A percentile compares a stretch with the other conserved stretches of the same genome.
phyloP scores from a whole-genome alignment of 2,888 invertebrate species.

The Drosophila antonietae region DNA sequence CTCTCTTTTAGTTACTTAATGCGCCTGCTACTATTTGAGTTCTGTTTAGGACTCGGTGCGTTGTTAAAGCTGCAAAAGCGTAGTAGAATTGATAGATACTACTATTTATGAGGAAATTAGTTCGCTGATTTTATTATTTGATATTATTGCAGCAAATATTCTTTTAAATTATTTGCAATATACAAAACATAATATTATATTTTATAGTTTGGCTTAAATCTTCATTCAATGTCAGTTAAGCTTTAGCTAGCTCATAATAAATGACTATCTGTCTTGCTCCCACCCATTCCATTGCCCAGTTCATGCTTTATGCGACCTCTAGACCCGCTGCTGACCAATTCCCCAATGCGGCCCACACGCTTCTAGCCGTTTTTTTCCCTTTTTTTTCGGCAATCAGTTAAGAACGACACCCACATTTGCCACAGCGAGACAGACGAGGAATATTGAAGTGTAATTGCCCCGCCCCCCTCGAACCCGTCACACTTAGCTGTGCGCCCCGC shows the following conservation, averaged over 20 bases:
- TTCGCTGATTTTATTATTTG: neutral
- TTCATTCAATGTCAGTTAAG: neutral
- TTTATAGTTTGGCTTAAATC: neutral
- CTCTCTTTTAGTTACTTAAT: conserved; percentile 18
- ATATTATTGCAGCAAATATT: neutral
- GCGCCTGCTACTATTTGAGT: conserved; percentile 38
- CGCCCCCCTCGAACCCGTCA: neutral
- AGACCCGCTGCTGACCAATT: conserved; percentile 34
- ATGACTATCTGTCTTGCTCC: conserved; percentile 5
- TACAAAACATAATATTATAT: neutral
- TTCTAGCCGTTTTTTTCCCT: neutral
- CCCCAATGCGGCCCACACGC: conserved; percentile 9
- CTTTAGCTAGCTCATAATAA: neutral
- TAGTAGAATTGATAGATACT: conserved; percentile 4
- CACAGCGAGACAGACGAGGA: conserved; percentile 4
- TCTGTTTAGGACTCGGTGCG: conserved; percentile 24
- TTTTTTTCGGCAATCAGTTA: conserved; percentile 38
- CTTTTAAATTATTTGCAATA: neutral
- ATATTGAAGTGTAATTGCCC: neutral
- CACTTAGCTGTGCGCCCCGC: conserved; percentile 7
- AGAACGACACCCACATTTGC: conserved; percentile 37
- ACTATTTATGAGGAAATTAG: conserved; percentile 5
- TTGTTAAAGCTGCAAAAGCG: conserved; percentile 11
- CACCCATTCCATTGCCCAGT: neutral
- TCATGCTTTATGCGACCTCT: conserved; percentile 21